Percentiles rank a stretch among this genome's conserved stretches.
Evolutionary conservation across 2,113 vertebrate species (phyloP).

Genomic region (Pongo abelii): DNA sequence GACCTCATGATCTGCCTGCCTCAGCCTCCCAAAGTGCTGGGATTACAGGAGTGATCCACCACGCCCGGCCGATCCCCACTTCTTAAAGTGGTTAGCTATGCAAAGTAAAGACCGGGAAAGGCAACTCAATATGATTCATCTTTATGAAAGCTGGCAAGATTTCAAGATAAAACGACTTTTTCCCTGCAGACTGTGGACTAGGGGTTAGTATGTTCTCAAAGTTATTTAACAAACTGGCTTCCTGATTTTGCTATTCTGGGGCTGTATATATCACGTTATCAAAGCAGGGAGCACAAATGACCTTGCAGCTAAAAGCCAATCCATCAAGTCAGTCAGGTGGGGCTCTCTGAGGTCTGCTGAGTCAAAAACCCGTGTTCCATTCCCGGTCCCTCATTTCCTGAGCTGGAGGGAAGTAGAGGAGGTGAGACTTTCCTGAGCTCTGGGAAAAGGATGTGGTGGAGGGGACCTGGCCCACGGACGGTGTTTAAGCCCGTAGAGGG

Average conservation of each 20-base stretch:
- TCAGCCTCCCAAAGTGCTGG: no score
- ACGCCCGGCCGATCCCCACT: not conserved
- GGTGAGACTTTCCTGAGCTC: not conserved
- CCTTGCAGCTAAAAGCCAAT: not conserved
- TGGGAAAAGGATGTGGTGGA: not conserved
- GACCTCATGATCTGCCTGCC: no score
- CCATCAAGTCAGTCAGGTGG: not conserved
- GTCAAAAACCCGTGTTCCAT: constrained; percentile 6
- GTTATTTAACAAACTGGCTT: not conserved
- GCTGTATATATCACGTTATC: not conserved
- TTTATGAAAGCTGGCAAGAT: not conserved
- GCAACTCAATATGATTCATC: not conserved
- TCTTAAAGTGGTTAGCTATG: not conserved
- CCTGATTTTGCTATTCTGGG: not conserved
- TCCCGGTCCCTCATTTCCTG: constrained; percentile 22
- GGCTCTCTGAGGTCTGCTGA: not conserved
- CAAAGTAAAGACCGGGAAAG: not conserved
- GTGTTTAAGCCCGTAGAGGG: not conserved
- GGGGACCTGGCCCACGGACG: not conserved
- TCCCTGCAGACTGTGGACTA: not conserved
- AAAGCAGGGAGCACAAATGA: not conserved
- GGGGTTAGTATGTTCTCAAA: not conserved
- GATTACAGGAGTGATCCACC: no score
- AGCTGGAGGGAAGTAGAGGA: not conserved
- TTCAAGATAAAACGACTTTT: not conserved